phyloP scores from a whole-genome alignment of 2,888 invertebrate genomes.

The Limnephilus marmoratus region DNA sequence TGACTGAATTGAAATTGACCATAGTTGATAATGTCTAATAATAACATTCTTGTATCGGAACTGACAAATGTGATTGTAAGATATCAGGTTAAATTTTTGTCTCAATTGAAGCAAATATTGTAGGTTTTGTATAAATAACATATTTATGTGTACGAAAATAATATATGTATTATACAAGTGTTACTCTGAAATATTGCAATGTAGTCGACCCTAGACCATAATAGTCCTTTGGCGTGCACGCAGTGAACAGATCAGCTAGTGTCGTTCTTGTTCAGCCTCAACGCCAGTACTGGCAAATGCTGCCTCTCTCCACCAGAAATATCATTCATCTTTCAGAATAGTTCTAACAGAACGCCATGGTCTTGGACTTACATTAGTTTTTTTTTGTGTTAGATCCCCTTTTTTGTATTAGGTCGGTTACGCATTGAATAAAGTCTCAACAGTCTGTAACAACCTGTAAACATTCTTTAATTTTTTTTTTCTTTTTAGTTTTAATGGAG shows the following conservation, averaged over 20 bases:
- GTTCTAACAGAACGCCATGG: neutral
- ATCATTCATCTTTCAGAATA: too few species aligned
- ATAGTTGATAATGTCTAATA: neutral
- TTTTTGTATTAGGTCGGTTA: neutral
- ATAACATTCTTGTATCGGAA: constrained; percentile 2
- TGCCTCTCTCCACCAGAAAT: neutral
- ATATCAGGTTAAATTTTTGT: neutral
- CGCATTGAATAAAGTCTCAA: neutral
- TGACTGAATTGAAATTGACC: constrained; percentile 2
- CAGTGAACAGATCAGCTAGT: neutral
- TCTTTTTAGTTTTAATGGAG: too few species aligned
- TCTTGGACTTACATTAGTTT: neutral
- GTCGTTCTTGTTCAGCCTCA: neutral
- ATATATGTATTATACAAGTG: neutral
- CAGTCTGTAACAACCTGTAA: neutral
- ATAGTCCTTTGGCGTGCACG: neutral
- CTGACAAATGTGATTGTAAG: neutral
- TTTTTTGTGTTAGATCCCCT: neutral
- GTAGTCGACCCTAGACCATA: neutral
- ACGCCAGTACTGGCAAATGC: neutral
- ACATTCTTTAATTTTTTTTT: too few species aligned
- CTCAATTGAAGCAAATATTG: neutral
- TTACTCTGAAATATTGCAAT: neutral
- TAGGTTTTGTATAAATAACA: constrained; percentile 12
- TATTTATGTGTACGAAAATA: neutral